phyloP scores from a whole-genome alignment of 2,888 invertebrate genomes.

The Leptodirus hochenwartii region DNA sequence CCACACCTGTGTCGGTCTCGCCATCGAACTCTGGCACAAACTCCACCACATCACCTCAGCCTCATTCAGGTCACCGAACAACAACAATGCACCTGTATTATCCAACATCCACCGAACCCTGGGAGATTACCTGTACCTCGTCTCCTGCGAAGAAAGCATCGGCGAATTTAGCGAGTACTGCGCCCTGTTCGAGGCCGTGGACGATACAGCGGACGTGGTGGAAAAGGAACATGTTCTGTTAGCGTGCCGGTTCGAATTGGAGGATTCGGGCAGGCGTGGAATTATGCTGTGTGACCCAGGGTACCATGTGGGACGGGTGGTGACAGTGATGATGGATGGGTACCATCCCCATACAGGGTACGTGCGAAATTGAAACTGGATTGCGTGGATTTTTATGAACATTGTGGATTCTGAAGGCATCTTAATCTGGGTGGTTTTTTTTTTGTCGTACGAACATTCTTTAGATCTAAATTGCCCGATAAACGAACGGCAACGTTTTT shows the following conservation, averaged over 20 bases:
- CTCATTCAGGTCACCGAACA: too few relatives aligned
- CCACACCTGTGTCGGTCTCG: conserved; percentile 80
- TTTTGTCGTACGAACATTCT: too few relatives aligned
- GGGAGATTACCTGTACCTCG: conserved; percentile 38
- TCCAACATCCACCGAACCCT: too few relatives aligned
- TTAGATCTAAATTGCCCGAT: too few relatives aligned
- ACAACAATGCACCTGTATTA: conserved; percentile 15
- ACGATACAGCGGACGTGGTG: conserved; percentile 32
- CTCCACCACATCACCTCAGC: conserved; percentile 37
- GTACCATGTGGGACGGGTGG: conserved; percentile 71
- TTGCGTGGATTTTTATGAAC: too few relatives aligned
- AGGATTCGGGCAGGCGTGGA: conserved; percentile 45
- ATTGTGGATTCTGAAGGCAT: too few relatives aligned
- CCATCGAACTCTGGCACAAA: conserved; percentile 56
- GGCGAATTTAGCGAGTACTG: conserved; percentile 39
- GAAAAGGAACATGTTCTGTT: conserved; percentile 83
- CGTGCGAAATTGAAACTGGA: too few relatives aligned
- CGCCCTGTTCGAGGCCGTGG: conserved; percentile 37
- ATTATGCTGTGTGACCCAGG: conserved; percentile 76
- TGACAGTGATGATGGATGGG: conserved; percentile 74
- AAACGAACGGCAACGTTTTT: too few relatives aligned
- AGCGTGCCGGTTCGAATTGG: conserved; percentile 50
- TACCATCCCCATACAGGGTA: conserved; percentile 71
- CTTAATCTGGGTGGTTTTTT: too few relatives aligned
- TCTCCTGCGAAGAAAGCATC: conserved; percentile 78